Evolutionary conservation across 2,888 invertebrate species (phyloP), one percentile per base, ranked within the genome.

Genomic region (Drosophila mulleri): DNA sequence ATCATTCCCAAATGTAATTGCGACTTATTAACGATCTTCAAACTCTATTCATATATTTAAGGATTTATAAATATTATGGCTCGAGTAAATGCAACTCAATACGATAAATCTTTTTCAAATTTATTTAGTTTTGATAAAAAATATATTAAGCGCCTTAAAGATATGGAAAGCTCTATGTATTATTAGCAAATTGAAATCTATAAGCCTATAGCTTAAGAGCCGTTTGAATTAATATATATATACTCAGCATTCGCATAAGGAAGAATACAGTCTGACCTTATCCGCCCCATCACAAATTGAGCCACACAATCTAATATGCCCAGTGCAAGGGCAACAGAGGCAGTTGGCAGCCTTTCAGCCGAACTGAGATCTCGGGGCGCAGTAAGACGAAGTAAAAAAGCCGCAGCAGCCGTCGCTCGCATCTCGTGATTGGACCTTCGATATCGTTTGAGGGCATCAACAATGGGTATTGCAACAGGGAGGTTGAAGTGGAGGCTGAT

Each of bases 391-490:
- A 67, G 59, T 71, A 50, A 23, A 54, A 64, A 74, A 18, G 41
- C 18, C 54, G 26, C 12, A 57, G 70, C 59, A 56, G 41, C 42
- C 29, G 67, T 66, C 50, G 67, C 72, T n/a, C 39, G 66, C 75
- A 58, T 84, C 80, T 83, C 78, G 78, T 80, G 81, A 72, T 75
- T 80, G 72, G 67, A 78, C 78, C 81, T 77, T 75, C 70, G 71
- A 85, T 85, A 85, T 83, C 75, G 72, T 78, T 80, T 66, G 81
- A 80, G 80, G 82, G 82, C 83, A 85, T 82, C 83, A 70, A 70
- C 57, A 76, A 82, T 75, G 81, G 64, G 67, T 47, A 65, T 65
- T 61, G 66, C 35, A 26, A 32, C 29, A 26, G 29, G 42, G 35
- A 2, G 37, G 18, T 11, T n/a, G 50, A 20, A 16, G 35, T 32